These are phyloP conservation scores for Pygmarrhopalites habei DNA, from an alignment of 1,140 invertebrate genomes.

Conservation along the genomic window DNA sequence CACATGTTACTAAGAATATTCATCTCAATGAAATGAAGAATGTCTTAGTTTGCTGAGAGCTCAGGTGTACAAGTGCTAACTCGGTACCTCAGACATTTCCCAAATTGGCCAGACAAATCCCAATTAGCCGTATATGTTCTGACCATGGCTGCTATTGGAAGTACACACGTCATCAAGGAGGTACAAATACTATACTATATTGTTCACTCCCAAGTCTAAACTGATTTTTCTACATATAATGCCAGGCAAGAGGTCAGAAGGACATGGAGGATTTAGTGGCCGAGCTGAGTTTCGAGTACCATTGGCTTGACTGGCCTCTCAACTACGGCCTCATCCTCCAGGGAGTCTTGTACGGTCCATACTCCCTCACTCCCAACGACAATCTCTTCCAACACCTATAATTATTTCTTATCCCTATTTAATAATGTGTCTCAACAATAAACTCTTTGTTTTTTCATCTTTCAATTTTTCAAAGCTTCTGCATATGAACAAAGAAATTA, in stretches of 20 bases:
- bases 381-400: constrained; percentile 4
- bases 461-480: too few relatives aligned
- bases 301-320: constrained; percentile 33
- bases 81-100: constrained; percentile 8
- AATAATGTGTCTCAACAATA: too few relatives aligned
- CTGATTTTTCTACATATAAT: too few relatives aligned
- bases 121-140: constrained; percentile 25
- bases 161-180: constrained; percentile 10
- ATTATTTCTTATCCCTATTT: background rate
- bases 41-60: constrained; percentile 6
- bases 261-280: constrained; percentile 24
- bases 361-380: constrained; percentile 19
- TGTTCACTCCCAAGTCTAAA: background rate
- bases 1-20: too few relatives aligned
- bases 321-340: constrained; percentile 33
- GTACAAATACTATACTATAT: constrained; percentile 1
- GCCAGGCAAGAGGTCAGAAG: constrained; percentile 13
- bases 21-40: too few relatives aligned
- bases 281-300: constrained; percentile 26
- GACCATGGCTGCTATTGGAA: constrained; percentile 16
- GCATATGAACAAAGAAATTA: too few relatives aligned
- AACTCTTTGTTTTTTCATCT: too few relatives aligned
- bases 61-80: constrained; percentile 16
- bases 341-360: constrained; percentile 28
- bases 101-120: constrained; percentile 4